Evolutionary conservation across 2,797 vertebrate genomes (phyloP).

Genomic region (Hephaestus fuliginosus): DNA sequence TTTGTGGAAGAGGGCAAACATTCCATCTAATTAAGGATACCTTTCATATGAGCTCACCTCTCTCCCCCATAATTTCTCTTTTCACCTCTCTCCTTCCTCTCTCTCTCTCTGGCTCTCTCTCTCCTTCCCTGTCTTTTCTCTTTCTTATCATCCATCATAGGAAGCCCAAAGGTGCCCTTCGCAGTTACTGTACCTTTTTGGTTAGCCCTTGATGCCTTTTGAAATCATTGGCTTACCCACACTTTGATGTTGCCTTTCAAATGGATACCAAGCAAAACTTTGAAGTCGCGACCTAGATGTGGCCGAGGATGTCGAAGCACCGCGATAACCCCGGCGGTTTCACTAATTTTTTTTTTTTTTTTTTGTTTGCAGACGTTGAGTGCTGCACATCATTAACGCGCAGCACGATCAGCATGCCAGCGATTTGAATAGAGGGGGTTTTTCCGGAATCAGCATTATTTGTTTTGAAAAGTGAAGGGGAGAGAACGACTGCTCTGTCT

Average conservation of each 20-base stretch:
- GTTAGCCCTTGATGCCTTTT: slow-evolving; percentile 75
- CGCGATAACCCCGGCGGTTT: slow-evolving; percentile 1
- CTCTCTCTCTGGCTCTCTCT: slow-evolving; percentile 18
- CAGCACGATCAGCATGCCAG: slow-evolving; percentile 20
- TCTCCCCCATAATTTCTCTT: slow-evolving; percentile 61
- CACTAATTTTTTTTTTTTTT: too few species aligned
- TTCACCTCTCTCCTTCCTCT: slow-evolving; percentile 28
- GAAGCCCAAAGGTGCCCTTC: slow-evolving; percentile 80
- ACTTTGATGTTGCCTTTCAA: slow-evolving; percentile 82
- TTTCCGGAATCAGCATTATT: slow-evolving; percentile 74
- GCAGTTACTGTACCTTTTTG: slow-evolving; percentile 75
- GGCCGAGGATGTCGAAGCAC: slow-evolving; percentile 64
- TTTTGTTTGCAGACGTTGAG: slow-evolving; percentile 24
- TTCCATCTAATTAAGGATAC: slow-evolving; percentile 82
- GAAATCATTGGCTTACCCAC: slow-evolving; percentile 73
- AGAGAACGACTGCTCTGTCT: slow-evolving; percentile 73
- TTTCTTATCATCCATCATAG: slow-evolving; percentile 80
- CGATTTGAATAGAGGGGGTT: slow-evolving; percentile 36
- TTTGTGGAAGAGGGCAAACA: slow-evolving; percentile 79
- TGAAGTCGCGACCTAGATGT: slow-evolving; percentile 70
- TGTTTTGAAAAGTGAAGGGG: slow-evolving; percentile 78
- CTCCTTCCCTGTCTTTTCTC: slow-evolving; percentile 52
- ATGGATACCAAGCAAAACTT: slow-evolving; percentile 74
- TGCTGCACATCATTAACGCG: slow-evolving; percentile 40
- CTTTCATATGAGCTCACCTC: slow-evolving; percentile 75